Base-by-base conservation (phyloP, 2,888 invertebrate species). In the Ecliptopera silaceata region DNA sequence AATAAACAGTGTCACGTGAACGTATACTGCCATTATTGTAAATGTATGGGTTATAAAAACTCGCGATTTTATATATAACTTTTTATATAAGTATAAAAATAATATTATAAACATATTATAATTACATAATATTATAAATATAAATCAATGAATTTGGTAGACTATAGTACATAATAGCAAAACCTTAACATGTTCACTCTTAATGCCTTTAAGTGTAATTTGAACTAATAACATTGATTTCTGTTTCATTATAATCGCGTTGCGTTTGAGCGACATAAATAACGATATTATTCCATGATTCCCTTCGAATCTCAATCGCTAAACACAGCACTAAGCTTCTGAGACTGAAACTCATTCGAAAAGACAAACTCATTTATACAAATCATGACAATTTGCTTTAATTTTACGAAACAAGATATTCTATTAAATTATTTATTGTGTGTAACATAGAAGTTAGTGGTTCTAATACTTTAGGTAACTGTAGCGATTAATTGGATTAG, bases 331-430 rank as follows among this genome's bases (percentile, higher is more conserved):
- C 31, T 22, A 12, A 26, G 3, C 2, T 47, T 32, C 15, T 34
- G 44, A 60, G 53, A 60, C 60, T 60, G 43, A 57, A 44, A 32
- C 42, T 43, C 22, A 49, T 12, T 34, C 5, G 32, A 43, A 53
- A 39, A 51, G 44, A 42, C 55, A 50, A 48, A 54, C 6, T 52
- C 53, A 43, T 41, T 22, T 11, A 41, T 43, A 52, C n/a, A 43
- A 38, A 4, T 45, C 55, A 56, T 56, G 44, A 56, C 55, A 49
- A 44, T 20, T 29, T 45, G 52, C 53, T 54, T 49, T 58, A 54
- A 48, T 58, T 53, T 48, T n/a, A n/a, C n/a, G n/a, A n/a, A n/a
- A 45, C 22, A 38, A 31, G 8, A 41, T 13, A 29, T 4, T 45
- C 29, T 29, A 46, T 49, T 41, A 49, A 36, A 43, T 44, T 34